These are phyloP conservation scores for Syngnathus typhle DNA, from an alignment of 2,113 vertebrate genomes.

Conservation along the genomic window DNA sequence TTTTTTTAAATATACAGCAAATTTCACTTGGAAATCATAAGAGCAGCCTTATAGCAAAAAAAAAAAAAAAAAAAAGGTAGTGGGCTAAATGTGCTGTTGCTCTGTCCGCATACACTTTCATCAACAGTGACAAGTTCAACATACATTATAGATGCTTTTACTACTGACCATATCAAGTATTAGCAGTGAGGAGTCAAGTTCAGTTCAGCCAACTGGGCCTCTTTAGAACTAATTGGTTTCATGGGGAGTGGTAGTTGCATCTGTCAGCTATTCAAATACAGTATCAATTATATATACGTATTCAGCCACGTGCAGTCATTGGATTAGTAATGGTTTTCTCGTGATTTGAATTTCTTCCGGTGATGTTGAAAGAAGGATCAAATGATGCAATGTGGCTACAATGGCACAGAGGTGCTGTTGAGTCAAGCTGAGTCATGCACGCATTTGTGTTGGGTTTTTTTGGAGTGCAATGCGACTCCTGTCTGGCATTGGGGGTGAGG, in stretches of 20 bases:
- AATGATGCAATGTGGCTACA: conserved; percentile 29
- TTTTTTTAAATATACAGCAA: background rate
- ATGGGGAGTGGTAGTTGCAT: background rate
- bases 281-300: too few relatives aligned
- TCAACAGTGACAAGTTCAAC: conserved; percentile 18
- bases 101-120: conserved; percentile 18
- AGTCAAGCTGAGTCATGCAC: conserved; percentile 49
- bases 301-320: too few relatives aligned
- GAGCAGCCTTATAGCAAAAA: background rate
- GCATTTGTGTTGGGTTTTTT: conserved; percentile 22
- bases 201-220: conserved; percentile 25
- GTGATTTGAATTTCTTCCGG: conserved; percentile 3
- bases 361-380: conserved; percentile 6
- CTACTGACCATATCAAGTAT: conserved; percentile 33
- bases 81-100: conserved; percentile 7
- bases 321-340: too few relatives aligned
- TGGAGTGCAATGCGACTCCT: conserved; percentile 12
- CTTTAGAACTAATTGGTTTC: conserved; percentile 4
- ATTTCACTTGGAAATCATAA: background rate
- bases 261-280: background rate
- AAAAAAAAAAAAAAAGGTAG: background rate
- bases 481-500: conserved; percentile 21
- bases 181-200: conserved; percentile 40
- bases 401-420: conserved; percentile 35
- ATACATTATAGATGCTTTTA: conserved; percentile 39